Conservation (phyloP, 2,113 vertebrate species). For the Lates calcarifer region DNA sequence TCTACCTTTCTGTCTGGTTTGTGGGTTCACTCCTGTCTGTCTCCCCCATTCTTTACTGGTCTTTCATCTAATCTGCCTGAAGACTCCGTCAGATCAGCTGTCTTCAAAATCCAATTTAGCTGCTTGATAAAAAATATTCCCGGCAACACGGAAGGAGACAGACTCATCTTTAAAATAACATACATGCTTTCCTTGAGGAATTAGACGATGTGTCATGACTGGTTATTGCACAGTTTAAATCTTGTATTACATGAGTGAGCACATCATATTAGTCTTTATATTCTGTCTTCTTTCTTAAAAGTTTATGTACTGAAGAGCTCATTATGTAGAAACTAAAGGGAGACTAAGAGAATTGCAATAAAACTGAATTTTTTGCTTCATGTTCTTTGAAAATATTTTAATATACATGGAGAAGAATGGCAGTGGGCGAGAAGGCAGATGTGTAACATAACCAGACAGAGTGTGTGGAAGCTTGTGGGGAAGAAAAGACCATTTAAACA, state of each 20-base stretch:
- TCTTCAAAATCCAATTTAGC: conserved; percentile 57
- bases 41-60: conserved; percentile 28
- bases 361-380: too few species aligned
- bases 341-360: not conserved
- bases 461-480: not conserved
- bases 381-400: too few species aligned
- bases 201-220: not conserved
- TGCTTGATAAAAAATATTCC: conserved; percentile 32
- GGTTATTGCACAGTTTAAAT: not conserved
- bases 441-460: conserved; percentile 12
- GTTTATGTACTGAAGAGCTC: not conserved
- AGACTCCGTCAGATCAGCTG: conserved; percentile 55
- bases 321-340: not conserved
- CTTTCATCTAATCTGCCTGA: conserved; percentile 60
- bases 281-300: not conserved
- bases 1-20: conserved; percentile 36
- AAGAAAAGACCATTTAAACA: conserved; percentile 28
- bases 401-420: conserved; percentile 34
- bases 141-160: conserved; percentile 18
- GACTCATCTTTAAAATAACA: conserved; percentile 25
- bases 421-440: not conserved
- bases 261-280: not conserved
- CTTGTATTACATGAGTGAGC: not conserved
- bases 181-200: not conserved
- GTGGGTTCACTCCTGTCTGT: conserved; percentile 29